These are phyloP conservation scores for Octodonta nipae DNA, from an alignment of 2,888 invertebrate species.

Conservation along the genomic window DNA sequence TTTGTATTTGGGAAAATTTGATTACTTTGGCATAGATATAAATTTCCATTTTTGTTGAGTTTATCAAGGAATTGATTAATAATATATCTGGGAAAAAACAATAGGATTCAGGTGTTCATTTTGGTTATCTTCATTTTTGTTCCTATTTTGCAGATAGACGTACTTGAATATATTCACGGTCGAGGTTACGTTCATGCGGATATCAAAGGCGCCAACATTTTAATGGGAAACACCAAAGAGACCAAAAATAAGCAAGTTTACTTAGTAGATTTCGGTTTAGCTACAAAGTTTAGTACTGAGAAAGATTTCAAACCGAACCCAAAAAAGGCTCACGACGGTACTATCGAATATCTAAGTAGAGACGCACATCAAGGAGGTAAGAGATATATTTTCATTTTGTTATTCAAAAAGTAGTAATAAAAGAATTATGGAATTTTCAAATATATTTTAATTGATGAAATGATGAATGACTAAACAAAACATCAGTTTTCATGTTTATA, in stretches of 20 bases:
- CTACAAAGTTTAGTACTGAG: constrained; percentile 53
- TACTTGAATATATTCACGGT: constrained; percentile 82
- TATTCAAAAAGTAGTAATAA: too few relatives aligned
- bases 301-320: constrained; percentile 79
- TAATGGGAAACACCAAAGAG: constrained; percentile 55
- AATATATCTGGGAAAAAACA: too few relatives aligned
- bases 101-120: too few relatives aligned
- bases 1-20: too few relatives aligned
- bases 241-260: constrained; percentile 56
- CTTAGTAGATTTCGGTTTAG: constrained; percentile 89
- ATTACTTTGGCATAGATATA: too few relatives aligned
- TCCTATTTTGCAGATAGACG: constrained; percentile 54
- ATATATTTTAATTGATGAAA: too few relatives aligned
- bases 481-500: too few relatives aligned
- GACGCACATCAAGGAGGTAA: constrained; percentile 88
- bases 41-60: too few relatives aligned
- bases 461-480: too few relatives aligned
- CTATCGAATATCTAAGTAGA: constrained; percentile 88
- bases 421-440: too few relatives aligned
- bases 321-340: constrained; percentile 90
- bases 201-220: constrained; percentile 87
- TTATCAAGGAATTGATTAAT: too few relatives aligned
- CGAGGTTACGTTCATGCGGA: constrained; percentile 89
- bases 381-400: too few relatives aligned
- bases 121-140: constrained; percentile 5